These are phyloP conservation scores for Ceramica pisi DNA, from an alignment of 2,888 invertebrate species.

Conservation along the genomic window DNA sequence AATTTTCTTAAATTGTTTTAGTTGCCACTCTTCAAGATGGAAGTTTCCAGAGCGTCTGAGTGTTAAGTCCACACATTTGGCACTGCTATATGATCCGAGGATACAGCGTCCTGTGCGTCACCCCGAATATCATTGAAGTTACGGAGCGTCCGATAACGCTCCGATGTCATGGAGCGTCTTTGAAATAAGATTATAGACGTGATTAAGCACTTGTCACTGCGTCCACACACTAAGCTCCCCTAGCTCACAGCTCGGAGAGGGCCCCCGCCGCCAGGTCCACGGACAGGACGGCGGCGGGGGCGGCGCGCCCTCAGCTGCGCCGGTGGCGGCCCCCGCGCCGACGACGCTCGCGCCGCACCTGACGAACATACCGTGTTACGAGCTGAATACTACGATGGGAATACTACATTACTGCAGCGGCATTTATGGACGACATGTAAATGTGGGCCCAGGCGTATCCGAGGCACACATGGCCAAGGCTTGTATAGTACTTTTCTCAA, in stretches of 20 bases:
- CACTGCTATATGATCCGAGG: background rate
- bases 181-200: background rate
- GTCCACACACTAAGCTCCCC: background rate
- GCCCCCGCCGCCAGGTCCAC: conserved; percentile 88
- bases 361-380: too few relatives aligned
- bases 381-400: too few relatives aligned
- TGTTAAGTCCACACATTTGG: background rate
- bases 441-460: too few relatives aligned
- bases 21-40: background rate
- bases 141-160: background rate
- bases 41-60: background rate
- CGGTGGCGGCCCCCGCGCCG: conserved; percentile 80
- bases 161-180: background rate
- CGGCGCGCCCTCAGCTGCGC: conserved; percentile 89
- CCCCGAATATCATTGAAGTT: background rate
- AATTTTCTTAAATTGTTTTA: background rate
- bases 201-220: background rate
- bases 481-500: too few relatives aligned
- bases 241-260: conserved; percentile 41
- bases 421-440: too few relatives aligned
- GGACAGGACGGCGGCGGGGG: conserved; percentile 87
- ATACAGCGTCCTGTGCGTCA: background rate
- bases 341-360: conserved; percentile 79
- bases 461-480: too few relatives aligned
- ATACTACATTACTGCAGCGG: too few relatives aligned